Evolutionary conservation across 2,113 vertebrate genomes (phyloP), one percentile per base, ranked within the genome.

Genomic region (Gulo gulo): DNA sequence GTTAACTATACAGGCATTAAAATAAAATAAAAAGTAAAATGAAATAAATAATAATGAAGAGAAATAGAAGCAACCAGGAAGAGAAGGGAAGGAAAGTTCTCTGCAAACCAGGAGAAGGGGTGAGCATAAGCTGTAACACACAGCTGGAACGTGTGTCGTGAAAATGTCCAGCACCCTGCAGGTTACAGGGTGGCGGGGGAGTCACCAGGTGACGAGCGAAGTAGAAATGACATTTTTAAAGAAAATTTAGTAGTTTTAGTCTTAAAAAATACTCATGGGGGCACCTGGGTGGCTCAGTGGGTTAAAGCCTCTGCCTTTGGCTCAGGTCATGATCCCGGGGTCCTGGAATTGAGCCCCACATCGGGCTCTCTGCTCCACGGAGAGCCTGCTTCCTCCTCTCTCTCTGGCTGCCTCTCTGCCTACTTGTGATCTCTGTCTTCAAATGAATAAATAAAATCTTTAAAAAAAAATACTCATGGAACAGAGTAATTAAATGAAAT

Each of bases 141-240:
- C 0, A 3, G 20, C 45, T 65, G 4, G 7, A 16, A 80, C 24
- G 47, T 20, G 29, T 4, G 6, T 5, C 2, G 5, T 3, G 5
- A 18, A 3, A 9, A 13, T 3, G 31, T 31, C 52, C 50, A 31
- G 52, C 13, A 47, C 21, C 71, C 34, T n/a, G 29, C 26, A 47
- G 4, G 20, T 59, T 74, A 73, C 45, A 4, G 15, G 15, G 50
- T 15, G 36, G 80, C 6, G 26, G 71, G 42, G 79, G 79, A 84
- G 12, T 12, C 47, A 23, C 42, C 15, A 47, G 42, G 74, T 47
- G 26, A 78, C 9, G 26, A 47, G 42, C 42, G 8, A 83, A 47
- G 47, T 31, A 7, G n/a, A 39, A 39, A 59, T 12, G 13, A 76
- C 71, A 47, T 36, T 18, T 6, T 71, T 21, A 34, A 94, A 52